phyloP scores from a whole-genome alignment of 2,797 vertebrate species.

The Acanthurus lineatus region DNA sequence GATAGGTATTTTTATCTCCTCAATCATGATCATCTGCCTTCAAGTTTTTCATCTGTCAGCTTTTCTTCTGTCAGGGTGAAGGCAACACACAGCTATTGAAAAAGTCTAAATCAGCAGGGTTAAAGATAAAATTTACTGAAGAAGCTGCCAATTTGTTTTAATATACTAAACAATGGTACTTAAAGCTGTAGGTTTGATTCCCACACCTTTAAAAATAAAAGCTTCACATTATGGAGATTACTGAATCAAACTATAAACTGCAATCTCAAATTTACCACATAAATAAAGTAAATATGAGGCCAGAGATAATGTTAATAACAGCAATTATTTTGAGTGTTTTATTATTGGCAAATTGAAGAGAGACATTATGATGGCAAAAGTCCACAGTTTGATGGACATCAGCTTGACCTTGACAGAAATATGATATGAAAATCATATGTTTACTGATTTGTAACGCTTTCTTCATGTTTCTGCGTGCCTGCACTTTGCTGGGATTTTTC shows the following conservation, averaged over 20 bases:
- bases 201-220: neutral
- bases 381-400: constrained; percentile 21
- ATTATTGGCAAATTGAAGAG: neutral
- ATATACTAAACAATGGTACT: neutral
- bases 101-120: neutral
- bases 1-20: constrained; percentile 26
- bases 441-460: constrained; percentile 49
- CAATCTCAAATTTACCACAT: neutral
- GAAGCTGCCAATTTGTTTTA: neutral
- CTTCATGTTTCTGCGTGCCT: constrained; percentile 52
- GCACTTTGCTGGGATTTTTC: constrained; percentile 65
- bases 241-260: neutral
- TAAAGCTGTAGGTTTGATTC: neutral
- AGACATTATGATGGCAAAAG: neutral
- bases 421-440: constrained; percentile 13
- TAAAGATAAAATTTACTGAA: neutral
- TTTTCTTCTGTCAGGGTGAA: constrained; percentile 79
- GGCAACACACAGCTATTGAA: constrained; percentile 2
- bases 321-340: neutral
- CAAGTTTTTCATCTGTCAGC: constrained; percentile 57
- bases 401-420: constrained; percentile 79
- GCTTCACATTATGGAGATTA: neutral
- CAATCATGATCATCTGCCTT: constrained; percentile 81
- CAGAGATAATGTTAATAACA: neutral
- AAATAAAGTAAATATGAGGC: neutral